Evolutionary conservation across 2,888 invertebrate species (phyloP), one percentile per base, ranked within the genome.

Genomic region (Gandaritis pyraliata): DNA sequence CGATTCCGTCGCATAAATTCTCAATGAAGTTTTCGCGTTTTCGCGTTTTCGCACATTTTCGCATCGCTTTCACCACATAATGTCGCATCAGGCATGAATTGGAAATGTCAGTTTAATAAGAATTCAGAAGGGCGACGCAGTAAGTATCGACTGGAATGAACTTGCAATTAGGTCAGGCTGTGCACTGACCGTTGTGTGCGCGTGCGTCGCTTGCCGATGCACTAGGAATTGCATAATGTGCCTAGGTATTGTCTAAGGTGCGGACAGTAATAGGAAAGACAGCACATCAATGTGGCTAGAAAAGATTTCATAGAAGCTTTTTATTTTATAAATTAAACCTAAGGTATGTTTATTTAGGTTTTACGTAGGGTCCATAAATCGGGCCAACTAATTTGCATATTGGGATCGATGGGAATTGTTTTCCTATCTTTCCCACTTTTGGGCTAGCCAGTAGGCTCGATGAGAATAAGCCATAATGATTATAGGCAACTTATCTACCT

Each of bases 131-230:
- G 54, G 58, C 62, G 50, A 49, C 72, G 74, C 72, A 75, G 69
- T 73, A 77, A 75, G 69, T 73, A 77, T 80, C 81, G 72, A 74
- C 77, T 79, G 80, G 82, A 84, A 81, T 83, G 74, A 85, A 85
- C 81, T 70, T 77, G 80, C 83, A 86, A 85, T 83, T 91, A 80
- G 90, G 90, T 90, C 90, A 88, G 73, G 79, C 82, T 82, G 77
- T 72, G 70, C 76, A 72, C 66, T 79, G 82, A 90, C 91, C 89
- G 91, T 90, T 91, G 87, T 72, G 72, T 74, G 85, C 80, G 86
- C 91, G 88, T 90, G 90, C 73, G 78, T 58, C 60, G 89, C 78
- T 66, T 90, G 72, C 77, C 73, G 81, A 91, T 86, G 82, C 75
- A 75, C 72, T 68, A 69, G 64, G 69, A 16, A 75, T 89, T 88